Base-by-base conservation (phyloP, 2,888 invertebrate species). In the Cynaeus angustus region DNA sequence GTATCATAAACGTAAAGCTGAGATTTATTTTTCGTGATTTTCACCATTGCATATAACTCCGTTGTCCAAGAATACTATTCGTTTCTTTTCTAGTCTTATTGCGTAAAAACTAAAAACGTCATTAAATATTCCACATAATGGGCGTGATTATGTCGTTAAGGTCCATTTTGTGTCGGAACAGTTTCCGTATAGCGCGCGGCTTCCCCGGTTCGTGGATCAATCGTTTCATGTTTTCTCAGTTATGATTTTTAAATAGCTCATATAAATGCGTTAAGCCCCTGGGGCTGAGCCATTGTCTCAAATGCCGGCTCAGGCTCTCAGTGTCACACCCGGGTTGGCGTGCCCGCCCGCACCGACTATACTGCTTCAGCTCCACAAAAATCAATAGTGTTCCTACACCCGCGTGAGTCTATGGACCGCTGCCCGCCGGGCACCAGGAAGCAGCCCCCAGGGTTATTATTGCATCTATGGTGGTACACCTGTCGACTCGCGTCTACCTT, bases 321-420 rank as follows among this genome's bases (percentile, higher is more conserved):
- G 53, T 76, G 75, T 75, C 76, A 76, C 76, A 75, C 75, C 75
- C 76, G 74, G 69, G 50, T 56, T 71, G 72, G 71, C 73, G 75
- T 64, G 69, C 72, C 70, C 71, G 77, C 78, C 72, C 77, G 73
- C 73, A 75, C 76, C 77, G 75, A 75, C 76, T 74, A 71, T 64
- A 68, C 77, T 76, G 77, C 77, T 75, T 76, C 77, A 77, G 79
- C 81, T 78, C 79, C 69, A 71, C 78, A 78, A 81, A 81, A 81
- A 81, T 81, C 81, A 81, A 81, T 81, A 81, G 78, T 79, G 66
- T 66, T 66, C 56, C 55, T 75, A 77, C 75, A 77, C 78, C 77
- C 77, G 77, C 76, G 76, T 75, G 59, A 46, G 73, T 73, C 70
- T 72, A 70, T 66, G 71, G 71, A 74, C 71, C 59, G 71, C 78